Evolutionary conservation across 1,140 invertebrate genomes (phyloP).

Genomic region (Pinna nobilis): DNA sequence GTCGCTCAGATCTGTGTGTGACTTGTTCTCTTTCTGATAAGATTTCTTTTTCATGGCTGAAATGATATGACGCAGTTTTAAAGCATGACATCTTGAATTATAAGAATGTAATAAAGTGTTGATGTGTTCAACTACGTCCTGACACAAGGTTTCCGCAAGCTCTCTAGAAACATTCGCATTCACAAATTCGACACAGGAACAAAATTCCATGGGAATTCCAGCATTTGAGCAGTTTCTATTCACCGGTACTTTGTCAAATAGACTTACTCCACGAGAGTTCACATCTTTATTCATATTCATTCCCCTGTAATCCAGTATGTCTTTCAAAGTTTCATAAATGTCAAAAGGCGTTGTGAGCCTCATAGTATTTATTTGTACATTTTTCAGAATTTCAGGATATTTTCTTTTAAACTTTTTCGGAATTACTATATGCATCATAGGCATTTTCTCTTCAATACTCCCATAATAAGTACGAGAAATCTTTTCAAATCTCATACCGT

Average conservation of each 20-base stretch:
- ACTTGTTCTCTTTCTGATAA: slow-evolving; percentile 35
- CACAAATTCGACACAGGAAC: slow-evolving; percentile 72
- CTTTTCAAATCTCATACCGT: slow-evolving; percentile 91
- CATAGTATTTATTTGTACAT: slow-evolving; percentile 81
- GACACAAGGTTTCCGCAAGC: slow-evolving; percentile 64
- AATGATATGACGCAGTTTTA: not conserved
- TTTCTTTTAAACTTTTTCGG: slow-evolving; percentile 83
- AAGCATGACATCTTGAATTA: slow-evolving; percentile 43
- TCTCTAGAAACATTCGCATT: slow-evolving; percentile 52
- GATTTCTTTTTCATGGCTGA: slow-evolving; percentile 46
- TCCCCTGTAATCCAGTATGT: slow-evolving; percentile 67
- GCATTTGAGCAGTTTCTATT: slow-evolving; percentile 70
- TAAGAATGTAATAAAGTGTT: slow-evolving; percentile 69
- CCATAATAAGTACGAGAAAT: slow-evolving; percentile 87
- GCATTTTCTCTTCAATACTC: slow-evolving; percentile 91
- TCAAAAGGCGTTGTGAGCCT: slow-evolving; percentile 75
- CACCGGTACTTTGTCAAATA: slow-evolving; percentile 70
- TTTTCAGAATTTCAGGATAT: slow-evolving; percentile 80
- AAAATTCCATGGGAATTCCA: slow-evolving; percentile 72
- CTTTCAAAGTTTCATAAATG: slow-evolving; percentile 71
- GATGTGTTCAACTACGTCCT: slow-evolving; percentile 62
- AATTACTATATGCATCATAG: slow-evolving; percentile 86
- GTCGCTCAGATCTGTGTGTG: slow-evolving; percentile 38
- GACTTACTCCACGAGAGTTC: slow-evolving; percentile 64
- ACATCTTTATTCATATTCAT: slow-evolving; percentile 28